Percentiles rank a stretch among this genome's conserved stretches.
phyloP scores from a whole-genome alignment of 64 coral and sea anemone species.

The Stichodactyla mertensii region DNA sequence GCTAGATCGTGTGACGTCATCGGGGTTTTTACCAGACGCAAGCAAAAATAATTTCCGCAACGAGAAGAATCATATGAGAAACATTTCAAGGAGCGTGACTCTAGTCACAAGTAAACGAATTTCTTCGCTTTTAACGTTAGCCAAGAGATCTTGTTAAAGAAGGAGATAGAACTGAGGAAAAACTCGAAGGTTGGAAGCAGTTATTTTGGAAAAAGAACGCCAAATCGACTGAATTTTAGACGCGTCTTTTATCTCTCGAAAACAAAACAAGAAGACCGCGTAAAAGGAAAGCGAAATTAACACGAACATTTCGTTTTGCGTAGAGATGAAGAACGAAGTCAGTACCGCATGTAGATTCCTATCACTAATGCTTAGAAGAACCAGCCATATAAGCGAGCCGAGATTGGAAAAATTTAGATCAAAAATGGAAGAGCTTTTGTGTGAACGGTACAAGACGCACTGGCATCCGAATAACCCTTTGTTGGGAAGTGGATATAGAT shows the following conservation, averaged over 20 bases:
- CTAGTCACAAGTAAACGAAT: background rate
- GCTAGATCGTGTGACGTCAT: conserved; percentile 43
- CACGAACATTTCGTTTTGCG: conserved; percentile 10
- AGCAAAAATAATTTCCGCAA: conserved; percentile 45
- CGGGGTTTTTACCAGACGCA: conserved; percentile 53
- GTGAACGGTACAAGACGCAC: conserved; percentile 84
- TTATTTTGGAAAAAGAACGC: background rate
- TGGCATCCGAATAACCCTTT: conserved; percentile 98
- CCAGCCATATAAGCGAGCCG: conserved; percentile 59
- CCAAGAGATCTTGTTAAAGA: background rate
- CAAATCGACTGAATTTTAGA: background rate
- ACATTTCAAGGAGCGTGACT: background rate
- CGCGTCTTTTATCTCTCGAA: background rate
- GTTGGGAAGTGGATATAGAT: conserved; percentile 96
- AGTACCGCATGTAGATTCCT: conserved; percentile 87
- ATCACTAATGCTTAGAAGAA: conserved; percentile 62
- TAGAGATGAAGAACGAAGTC: conserved; percentile 79
- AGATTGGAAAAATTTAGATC: conserved; percentile 65
- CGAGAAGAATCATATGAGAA: conserved; percentile 11
- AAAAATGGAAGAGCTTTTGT: conserved; percentile 95
- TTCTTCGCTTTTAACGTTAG: background rate
- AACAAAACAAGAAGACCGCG: conserved; percentile 3
- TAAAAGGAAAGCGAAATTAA: conserved; percentile 20
- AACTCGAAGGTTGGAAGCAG: background rate
- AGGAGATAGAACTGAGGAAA: background rate